A percentile compares a stretch with the other conserved stretches of the same genome.
Conservation (phyloP, 2,888 invertebrate species). For the Limnephilus auricula region DNA sequence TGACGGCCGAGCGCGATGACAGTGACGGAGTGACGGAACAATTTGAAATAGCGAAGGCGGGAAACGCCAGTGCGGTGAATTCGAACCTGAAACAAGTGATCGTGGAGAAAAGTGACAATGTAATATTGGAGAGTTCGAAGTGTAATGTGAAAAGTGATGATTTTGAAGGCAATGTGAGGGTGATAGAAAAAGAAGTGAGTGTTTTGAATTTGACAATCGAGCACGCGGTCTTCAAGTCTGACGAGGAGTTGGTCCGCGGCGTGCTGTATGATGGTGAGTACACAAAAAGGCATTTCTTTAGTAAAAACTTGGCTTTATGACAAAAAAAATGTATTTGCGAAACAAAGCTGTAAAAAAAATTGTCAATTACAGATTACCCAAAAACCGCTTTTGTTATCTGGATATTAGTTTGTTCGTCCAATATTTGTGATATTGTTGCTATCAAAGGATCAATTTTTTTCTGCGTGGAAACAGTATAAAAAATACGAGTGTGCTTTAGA, state of each 20-base stretch:
- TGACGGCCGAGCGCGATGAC: background rate
- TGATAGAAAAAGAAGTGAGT: constrained; percentile 47
- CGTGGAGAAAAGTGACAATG: constrained; percentile 32
- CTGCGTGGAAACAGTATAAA: too few relatives aligned
- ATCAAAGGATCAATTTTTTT: too few relatives aligned
- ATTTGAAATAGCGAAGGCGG: background rate
- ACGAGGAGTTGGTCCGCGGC: constrained; percentile 61
- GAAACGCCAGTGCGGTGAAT: constrained; percentile 36
- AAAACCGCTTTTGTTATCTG: too few relatives aligned
- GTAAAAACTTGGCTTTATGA: too few relatives aligned
- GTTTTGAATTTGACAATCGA: constrained; percentile 62
- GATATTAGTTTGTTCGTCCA: too few relatives aligned
- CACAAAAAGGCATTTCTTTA: background rate
- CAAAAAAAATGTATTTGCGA: too few relatives aligned
- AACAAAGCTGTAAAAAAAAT: background rate
- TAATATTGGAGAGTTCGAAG: constrained; percentile 15
- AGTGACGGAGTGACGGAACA: constrained; percentile 32
- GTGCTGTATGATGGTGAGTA: constrained; percentile 67
- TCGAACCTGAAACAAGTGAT: constrained; percentile 31
- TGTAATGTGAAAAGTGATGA: constrained; percentile 46
- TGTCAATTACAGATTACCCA: too few relatives aligned
- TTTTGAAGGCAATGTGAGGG: constrained; percentile 49
- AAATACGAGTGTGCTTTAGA: too few relatives aligned
- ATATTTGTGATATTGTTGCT: too few relatives aligned
- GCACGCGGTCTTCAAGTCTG: constrained; percentile 61